A percentile compares a stretch with the other conserved stretches of the same genome.
Evolutionary conservation across 2,888 invertebrate genomes (phyloP).

Genomic region (Choreutis nemorana): DNA sequence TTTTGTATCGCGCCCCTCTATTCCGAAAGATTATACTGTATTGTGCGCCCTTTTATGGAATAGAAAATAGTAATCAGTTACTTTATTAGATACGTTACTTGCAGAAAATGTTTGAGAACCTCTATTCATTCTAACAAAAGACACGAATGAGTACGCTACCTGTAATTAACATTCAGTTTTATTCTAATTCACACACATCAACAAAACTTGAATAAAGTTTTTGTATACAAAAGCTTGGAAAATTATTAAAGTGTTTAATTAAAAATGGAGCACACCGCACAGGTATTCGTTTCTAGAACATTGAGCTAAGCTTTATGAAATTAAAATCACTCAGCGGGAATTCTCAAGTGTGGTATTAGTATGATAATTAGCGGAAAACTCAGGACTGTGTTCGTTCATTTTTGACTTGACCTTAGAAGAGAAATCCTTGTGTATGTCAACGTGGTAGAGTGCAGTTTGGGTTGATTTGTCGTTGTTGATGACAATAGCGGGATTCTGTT

Average conservation of each 20-base stretch:
- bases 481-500: conserved; percentile 31
- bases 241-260: too few species aligned
- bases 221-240: too few species aligned
- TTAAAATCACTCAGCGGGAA: neutral
- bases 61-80: conserved; percentile 58
- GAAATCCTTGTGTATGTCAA: neutral
- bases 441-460: conserved; percentile 12
- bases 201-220: too few species aligned
- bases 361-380: conserved; percentile 51
- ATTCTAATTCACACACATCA: too few species aligned
- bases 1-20: conserved; percentile 47
- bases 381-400: conserved; percentile 28
- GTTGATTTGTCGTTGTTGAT: conserved; percentile 12
- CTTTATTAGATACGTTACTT: conserved; percentile 56
- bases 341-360: conserved; percentile 29
- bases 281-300: too few species aligned
- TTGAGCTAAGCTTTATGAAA: neutral
- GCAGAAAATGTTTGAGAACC: conserved; percentile 34
- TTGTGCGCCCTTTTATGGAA: conserved; percentile 44
- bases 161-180: conserved; percentile 12
- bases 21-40: conserved; percentile 52
- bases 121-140: conserved; percentile 20
- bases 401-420: conserved; percentile 14
- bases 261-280: too few species aligned
- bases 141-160: conserved; percentile 14